A percentile compares a stretch with the other conserved stretches of the same genome.
These are phyloP conservation scores for Chloroceryle aenea DNA, from an alignment of 2,113 vertebrate genomes.

Conservation along the genomic window DNA sequence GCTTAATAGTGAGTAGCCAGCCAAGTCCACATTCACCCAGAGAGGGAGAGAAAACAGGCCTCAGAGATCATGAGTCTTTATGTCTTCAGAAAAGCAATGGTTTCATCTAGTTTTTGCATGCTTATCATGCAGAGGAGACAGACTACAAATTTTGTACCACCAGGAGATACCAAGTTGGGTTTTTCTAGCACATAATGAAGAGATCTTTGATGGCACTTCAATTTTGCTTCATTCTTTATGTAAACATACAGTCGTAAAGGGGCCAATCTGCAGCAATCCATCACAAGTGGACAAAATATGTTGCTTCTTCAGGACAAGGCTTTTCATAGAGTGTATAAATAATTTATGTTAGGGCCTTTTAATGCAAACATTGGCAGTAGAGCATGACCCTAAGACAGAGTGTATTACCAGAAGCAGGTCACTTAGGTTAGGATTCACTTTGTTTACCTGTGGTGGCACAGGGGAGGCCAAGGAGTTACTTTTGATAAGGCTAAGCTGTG, in stretches of 20 bases:
- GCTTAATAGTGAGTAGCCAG: background rate
- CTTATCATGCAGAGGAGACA: background rate
- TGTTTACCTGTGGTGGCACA: background rate
- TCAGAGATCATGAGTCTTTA: background rate
- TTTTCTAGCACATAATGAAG: background rate
- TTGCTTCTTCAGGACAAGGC: background rate
- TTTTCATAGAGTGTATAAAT: background rate
- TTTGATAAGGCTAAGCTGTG: background rate
- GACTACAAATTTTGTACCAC: background rate
- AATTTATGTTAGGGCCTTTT: background rate
- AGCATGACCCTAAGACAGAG: background rate
- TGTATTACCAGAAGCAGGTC: background rate
- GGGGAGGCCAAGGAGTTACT: background rate
- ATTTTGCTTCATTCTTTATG: background rate
- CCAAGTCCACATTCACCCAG: background rate
- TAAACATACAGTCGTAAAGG: background rate
- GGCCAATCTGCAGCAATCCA: background rate
- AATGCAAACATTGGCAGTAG: background rate
- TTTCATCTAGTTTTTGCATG: background rate
- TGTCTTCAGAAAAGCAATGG: background rate
- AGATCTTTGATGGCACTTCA: background rate
- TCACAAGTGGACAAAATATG: background rate
- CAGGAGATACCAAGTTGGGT: background rate
- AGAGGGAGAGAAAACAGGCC: background rate
- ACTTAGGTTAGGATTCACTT: background rate